Evolutionary conservation across 2,113 vertebrate species (phyloP), one percentile per base, ranked within the genome.

Genomic region (Lucifuga dentata): DNA sequence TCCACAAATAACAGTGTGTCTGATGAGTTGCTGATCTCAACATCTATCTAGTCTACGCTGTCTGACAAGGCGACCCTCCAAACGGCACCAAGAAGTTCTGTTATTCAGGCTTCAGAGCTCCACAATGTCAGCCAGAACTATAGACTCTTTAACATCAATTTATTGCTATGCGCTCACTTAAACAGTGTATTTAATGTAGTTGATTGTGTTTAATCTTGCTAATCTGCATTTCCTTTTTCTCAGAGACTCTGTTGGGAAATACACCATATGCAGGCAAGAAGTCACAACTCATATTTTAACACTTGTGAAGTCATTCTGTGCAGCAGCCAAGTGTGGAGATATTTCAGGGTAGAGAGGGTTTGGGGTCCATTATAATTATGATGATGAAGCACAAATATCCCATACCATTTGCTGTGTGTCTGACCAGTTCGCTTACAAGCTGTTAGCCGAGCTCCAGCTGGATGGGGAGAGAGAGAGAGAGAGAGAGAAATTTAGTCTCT

Each of bases 311-410:
- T 82, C 73, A 72, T 60, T 75, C 53, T 51, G 40, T 6, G 6
- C 33, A 15, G 17, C 45, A 7, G 73, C 77, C 75, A 72, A 78
- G 46, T 61, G 50, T 67, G 58, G 17, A 45, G 58, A 50, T 43
- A 61, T 53, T 23, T 48, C 35, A 24, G 13, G 56, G 61, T 49
- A 13, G 35, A 10, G 35, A 39, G 29, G 40, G 57, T 15, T 29
- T 45, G 45, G 17, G 51, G 17, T 70, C 33, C 1, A 4, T 66
- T 55, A 43, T 63, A 70, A 78, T 86, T 75, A 70, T 78, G 55
- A 87, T 78, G 83, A 87, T 85, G 80, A 80, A 69, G 78, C 70
- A 69, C 65, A 81, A 73, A 84, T 80, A 73, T 76, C 48, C 40
- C 55, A 26, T 2, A 43, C 65, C 81, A 80, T 82, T 82, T 85